Conservation (phyloP, 1,140 invertebrate genomes). For the Phortica variegata region DNA sequence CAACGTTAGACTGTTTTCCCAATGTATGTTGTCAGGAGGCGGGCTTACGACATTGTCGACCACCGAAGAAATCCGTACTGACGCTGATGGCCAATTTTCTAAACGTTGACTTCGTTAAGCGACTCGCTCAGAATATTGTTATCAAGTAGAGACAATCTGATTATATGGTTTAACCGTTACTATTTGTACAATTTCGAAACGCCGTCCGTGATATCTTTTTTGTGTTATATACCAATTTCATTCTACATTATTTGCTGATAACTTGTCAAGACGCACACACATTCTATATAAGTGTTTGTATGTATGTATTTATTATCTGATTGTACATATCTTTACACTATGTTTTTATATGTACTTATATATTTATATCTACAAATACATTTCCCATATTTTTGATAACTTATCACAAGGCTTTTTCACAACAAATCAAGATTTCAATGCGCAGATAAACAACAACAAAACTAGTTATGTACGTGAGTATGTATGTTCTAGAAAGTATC, state of each 20-base stretch:
- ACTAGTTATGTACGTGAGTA: too few species aligned
- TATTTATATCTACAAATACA: too few species aligned
- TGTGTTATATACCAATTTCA: too few species aligned
- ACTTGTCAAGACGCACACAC: constrained; percentile 17
- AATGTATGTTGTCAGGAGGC: constrained; percentile 74
- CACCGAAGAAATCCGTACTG: constrained; percentile 67
- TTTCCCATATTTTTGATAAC: too few species aligned
- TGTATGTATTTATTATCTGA: background rate
- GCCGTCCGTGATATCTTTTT: constrained; percentile 28
- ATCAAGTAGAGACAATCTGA: constrained; percentile 44
- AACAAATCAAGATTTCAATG: too few species aligned
- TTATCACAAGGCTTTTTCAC: too few species aligned
- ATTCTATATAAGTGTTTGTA: background rate
- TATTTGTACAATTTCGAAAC: constrained; percentile 21
- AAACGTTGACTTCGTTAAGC: constrained; percentile 52
- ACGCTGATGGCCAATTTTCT: constrained; percentile 64
- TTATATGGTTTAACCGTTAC: constrained; percentile 1
- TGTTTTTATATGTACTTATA: background rate
- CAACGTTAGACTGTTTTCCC: constrained; percentile 71
- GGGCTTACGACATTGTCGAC: constrained; percentile 67
- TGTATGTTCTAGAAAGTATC: too few species aligned
- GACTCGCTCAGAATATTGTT: constrained; percentile 51
- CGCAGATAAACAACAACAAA: too few species aligned
- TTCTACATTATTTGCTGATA: constrained; percentile 22
- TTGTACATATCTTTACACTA: background rate